phyloP scores from a whole-genome alignment of 1,140 invertebrate species.

The Achatina immaculata region DNA sequence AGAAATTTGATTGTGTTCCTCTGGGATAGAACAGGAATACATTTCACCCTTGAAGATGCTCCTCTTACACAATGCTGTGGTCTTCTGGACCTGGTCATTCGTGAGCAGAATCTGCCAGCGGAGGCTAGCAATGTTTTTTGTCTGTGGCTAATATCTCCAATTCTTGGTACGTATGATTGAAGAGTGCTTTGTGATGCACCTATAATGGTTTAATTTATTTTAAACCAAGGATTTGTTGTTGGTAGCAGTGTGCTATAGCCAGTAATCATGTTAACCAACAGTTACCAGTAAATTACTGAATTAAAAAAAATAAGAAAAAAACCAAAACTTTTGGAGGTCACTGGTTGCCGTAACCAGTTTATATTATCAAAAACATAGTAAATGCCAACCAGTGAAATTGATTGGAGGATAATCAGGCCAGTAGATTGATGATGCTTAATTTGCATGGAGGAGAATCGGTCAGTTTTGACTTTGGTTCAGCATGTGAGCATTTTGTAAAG shows the following conservation, averaged over 20 bases:
- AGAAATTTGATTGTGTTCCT: constrained; percentile 74
- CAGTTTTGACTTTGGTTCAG: too few relatives aligned
- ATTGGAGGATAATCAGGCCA: too few relatives aligned
- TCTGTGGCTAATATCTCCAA: constrained; percentile 79
- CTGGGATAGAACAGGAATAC: constrained; percentile 75
- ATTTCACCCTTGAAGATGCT: constrained; percentile 75
- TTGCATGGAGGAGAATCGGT: too few relatives aligned
- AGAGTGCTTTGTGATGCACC: neutral
- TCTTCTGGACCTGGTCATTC: constrained; percentile 73
- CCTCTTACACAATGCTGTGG: constrained; percentile 73
- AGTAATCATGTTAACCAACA: neutral
- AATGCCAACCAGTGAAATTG: too few relatives aligned
- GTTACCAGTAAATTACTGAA: neutral
- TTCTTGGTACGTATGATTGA: constrained; percentile 70
- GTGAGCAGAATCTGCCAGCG: constrained; percentile 76
- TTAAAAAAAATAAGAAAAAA: neutral
- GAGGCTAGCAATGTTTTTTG: constrained; percentile 76
- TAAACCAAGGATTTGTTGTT: neutral
- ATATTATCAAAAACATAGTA: too few relatives aligned
- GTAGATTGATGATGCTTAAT: too few relatives aligned
- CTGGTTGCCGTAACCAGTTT: too few relatives aligned
- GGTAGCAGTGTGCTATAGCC: neutral
- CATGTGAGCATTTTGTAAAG: too few relatives aligned
- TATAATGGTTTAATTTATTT: neutral
- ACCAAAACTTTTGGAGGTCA: too few relatives aligned